A percentile compares a stretch with the other conserved stretches of the same genome.
Conservation (phyloP, 1,140 invertebrate genomes). For the Drosophila nebulosa region DNA sequence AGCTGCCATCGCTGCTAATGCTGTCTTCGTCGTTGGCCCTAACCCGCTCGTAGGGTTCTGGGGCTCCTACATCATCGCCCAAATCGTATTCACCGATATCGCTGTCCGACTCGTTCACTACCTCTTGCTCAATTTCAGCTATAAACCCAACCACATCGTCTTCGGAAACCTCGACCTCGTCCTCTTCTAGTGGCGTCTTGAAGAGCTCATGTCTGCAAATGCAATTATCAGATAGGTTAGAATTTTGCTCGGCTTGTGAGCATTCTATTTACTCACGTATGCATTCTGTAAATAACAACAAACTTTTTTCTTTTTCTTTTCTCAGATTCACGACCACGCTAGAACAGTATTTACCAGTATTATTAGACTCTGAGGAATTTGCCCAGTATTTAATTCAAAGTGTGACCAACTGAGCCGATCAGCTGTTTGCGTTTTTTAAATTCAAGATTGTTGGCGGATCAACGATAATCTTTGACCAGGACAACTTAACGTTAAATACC, state of each 20-base stretch:
- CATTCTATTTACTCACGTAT: not conserved
- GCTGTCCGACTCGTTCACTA: conserved; percentile 61
- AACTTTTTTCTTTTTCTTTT: not conserved
- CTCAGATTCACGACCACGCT: not conserved
- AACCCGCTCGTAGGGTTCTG: conserved; percentile 17
- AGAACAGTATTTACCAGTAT: not conserved
- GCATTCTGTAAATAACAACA: not conserved
- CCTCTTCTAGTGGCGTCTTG: conserved; percentile 63
- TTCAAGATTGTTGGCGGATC: no score
- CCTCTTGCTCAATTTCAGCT: conserved; percentile 62
- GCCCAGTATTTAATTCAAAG: not conserved
- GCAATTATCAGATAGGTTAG: not conserved
- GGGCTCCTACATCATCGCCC: conserved; percentile 35
- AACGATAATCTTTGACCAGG: no score
- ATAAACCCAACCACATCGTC: conserved; percentile 67
- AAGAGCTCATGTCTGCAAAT: conserved; percentile 58
- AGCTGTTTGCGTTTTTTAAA: not conserved
- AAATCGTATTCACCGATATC: conserved; percentile 48
- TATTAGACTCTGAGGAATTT: not conserved
- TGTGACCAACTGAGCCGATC: not conserved
- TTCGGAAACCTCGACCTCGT: conserved; percentile 68
- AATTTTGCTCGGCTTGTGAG: not conserved
- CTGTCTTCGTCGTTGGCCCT: conserved; percentile 40
- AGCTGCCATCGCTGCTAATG: conserved; percentile 60
- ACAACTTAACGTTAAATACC: not conserved